Evolutionary conservation across 2,797 vertebrate genomes (phyloP).

Genomic region (Poecilia picta): DNA sequence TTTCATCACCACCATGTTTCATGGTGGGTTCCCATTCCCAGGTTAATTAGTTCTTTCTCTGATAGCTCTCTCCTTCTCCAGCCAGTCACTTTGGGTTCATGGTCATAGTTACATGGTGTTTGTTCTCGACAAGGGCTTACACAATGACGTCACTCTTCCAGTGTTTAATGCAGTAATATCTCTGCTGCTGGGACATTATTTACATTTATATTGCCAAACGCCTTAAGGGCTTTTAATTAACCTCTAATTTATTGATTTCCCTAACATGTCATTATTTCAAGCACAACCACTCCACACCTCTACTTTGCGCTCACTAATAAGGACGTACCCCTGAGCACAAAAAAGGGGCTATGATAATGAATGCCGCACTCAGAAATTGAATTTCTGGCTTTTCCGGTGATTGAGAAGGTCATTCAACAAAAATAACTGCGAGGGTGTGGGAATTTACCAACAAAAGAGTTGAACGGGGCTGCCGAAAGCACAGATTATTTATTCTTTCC

Average conservation of each 20-base stretch:
- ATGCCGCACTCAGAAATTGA: conserved; percentile 62
- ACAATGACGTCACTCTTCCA: not conserved
- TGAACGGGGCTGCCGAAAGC: conserved; percentile 48
- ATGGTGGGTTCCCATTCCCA: not conserved
- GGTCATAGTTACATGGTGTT: not conserved
- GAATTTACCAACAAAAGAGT: conserved; percentile 63
- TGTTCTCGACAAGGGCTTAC: not conserved
- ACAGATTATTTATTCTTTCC: conserved; percentile 68
- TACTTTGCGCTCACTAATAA: conserved; percentile 28
- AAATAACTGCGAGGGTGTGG: conserved; percentile 58
- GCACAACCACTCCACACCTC: conserved; percentile 2
- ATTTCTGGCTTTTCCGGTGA: conserved; percentile 68
- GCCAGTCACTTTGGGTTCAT: not conserved
- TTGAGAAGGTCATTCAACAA: conserved; percentile 69
- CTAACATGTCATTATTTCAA: conserved; percentile 43
- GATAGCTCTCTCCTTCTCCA: not conserved
- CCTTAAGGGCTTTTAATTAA: conserved; percentile 42
- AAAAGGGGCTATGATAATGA: conserved; percentile 54
- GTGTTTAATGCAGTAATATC: not conserved
- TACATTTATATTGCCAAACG: conserved; percentile 22
- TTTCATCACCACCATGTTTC: not conserved
- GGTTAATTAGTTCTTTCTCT: not conserved
- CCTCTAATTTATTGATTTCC: conserved; percentile 57
- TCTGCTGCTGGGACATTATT: conserved; percentile 26
- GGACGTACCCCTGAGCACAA: conserved; percentile 51